A percentile compares a stretch with the other conserved stretches of the same genome.
phyloP scores from a whole-genome alignment of 1,140 invertebrate genomes.

The Drosophila nikananu region DNA sequence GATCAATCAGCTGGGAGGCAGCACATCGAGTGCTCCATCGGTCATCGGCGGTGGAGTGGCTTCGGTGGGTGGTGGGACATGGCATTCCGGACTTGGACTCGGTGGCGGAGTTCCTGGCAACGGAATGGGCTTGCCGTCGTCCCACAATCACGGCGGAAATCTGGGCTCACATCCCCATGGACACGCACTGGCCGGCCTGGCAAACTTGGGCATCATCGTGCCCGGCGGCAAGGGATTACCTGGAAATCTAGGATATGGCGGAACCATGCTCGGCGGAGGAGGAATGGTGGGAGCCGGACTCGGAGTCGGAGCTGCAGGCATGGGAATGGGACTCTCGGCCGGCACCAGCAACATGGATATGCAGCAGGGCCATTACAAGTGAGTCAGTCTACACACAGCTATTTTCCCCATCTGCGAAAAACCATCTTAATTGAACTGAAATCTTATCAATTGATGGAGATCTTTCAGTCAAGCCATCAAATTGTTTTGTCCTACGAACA shows the following conservation, averaged over 20 bases:
- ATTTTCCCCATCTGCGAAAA: constrained; percentile 26
- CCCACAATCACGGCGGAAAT: constrained; percentile 17
- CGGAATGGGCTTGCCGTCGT: constrained; percentile 23
- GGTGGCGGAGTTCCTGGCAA: constrained; percentile 24
- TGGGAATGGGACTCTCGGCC: constrained; percentile 29
- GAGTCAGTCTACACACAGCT: constrained; percentile 54
- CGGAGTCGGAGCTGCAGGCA: constrained; percentile 14
- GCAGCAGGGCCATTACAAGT: constrained; percentile 64
- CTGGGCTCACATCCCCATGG: constrained; percentile 63
- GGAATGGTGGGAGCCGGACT: constrained; percentile 9
- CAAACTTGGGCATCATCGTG: constrained; percentile 73
- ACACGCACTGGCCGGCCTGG: constrained; percentile 71
- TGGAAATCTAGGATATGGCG: constrained; percentile 61
- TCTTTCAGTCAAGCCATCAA: constrained; percentile 62
- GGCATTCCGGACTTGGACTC: constrained; percentile 34
- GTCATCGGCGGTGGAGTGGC: constrained; percentile 23
- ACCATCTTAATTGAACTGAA: constrained; percentile 68
- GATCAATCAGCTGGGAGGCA: constrained; percentile 69
- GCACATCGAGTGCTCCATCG: constrained; percentile 54
- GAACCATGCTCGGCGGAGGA: constrained; percentile 39
- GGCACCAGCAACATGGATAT: constrained; percentile 63
- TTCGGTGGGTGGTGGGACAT: constrained; percentile 15
- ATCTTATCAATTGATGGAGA: constrained; percentile 78
- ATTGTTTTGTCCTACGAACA: constrained; percentile 66
- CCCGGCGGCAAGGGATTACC: constrained; percentile 55